These are phyloP conservation scores for Bubo bubo DNA, from an alignment of 2,113 vertebrate species.

Conservation along the genomic window DNA sequence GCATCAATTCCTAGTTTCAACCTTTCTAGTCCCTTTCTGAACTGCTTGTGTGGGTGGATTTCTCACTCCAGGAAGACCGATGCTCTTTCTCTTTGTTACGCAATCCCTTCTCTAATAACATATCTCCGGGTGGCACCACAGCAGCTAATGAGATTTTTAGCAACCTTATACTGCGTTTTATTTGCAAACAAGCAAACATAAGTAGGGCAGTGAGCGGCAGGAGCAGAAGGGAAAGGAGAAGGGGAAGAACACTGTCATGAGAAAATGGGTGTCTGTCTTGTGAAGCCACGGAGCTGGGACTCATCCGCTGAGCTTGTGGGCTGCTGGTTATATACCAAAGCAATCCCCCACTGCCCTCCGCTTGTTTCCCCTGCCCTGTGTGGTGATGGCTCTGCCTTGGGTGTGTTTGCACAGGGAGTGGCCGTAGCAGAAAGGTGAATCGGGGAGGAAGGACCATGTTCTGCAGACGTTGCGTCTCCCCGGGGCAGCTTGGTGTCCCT, in stretches of 20 bases:
- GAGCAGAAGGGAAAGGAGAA: background rate
- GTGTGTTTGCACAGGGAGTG: background rate
- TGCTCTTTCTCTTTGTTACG: background rate
- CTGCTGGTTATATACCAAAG: background rate
- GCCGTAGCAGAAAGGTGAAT: background rate
- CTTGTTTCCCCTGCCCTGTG: background rate
- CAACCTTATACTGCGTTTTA: background rate
- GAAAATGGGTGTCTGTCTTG: background rate
- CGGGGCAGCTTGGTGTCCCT: fast-evolving
- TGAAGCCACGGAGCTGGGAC: fast-evolving
- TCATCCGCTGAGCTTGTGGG: background rate
- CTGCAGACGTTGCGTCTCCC: background rate
- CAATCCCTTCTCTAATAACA: background rate
- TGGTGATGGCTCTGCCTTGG: background rate
- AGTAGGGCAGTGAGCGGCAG: background rate
- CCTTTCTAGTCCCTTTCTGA: background rate
- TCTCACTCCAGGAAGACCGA: background rate
- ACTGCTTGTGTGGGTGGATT: background rate
- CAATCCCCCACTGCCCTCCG: background rate
- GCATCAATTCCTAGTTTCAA: background rate
- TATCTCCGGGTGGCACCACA: background rate
- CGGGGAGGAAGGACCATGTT: background rate
- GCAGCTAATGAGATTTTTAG: background rate
- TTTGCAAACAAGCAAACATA: background rate
- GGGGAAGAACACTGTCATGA: background rate